Conservation (phyloP, 2,797 vertebrate species). For the Spondyliosoma cantharus region DNA sequence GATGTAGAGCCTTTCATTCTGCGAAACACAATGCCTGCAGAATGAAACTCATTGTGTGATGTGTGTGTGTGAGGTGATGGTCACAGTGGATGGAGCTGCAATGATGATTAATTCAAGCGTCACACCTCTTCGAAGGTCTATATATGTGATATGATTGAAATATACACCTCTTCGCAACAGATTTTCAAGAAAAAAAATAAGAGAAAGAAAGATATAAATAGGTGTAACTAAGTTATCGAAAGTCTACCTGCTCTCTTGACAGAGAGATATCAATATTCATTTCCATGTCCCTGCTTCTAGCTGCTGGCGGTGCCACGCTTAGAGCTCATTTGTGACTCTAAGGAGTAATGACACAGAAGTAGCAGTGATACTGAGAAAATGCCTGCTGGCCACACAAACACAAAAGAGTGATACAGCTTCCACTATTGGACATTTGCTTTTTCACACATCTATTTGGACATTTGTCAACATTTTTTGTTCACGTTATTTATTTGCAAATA, state of each 20-base stretch:
- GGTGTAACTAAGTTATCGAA: constrained; percentile 41
- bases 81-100: constrained; percentile 12
- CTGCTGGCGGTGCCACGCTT: constrained; percentile 42
- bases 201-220: constrained; percentile 29
- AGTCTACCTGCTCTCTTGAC: constrained; percentile 51
- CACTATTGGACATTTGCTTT: constrained; percentile 11
- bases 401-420: constrained; percentile 27
- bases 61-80: background rate
- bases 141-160: constrained; percentile 1
- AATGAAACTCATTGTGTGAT: constrained; percentile 14
- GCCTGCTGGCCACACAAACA: constrained; percentile 59
- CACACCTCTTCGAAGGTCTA: background rate
- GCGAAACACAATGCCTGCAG: constrained; percentile 45
- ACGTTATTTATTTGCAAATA: constrained; percentile 16
- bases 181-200: constrained; percentile 16
- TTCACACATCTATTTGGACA: constrained; percentile 22
- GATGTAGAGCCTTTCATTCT: constrained; percentile 40
- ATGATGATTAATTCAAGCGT: constrained; percentile 42
- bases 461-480: constrained; percentile 16
- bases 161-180: background rate
- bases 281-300: constrained; percentile 42
- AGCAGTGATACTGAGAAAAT: constrained; percentile 43
- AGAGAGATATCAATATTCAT: constrained; percentile 62
- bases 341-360: constrained; percentile 65
- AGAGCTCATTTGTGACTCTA: constrained; percentile 67